These are phyloP conservation scores for Sicus ferrugineus DNA, from an alignment of 2,888 invertebrate species.

Conservation along the genomic window DNA sequence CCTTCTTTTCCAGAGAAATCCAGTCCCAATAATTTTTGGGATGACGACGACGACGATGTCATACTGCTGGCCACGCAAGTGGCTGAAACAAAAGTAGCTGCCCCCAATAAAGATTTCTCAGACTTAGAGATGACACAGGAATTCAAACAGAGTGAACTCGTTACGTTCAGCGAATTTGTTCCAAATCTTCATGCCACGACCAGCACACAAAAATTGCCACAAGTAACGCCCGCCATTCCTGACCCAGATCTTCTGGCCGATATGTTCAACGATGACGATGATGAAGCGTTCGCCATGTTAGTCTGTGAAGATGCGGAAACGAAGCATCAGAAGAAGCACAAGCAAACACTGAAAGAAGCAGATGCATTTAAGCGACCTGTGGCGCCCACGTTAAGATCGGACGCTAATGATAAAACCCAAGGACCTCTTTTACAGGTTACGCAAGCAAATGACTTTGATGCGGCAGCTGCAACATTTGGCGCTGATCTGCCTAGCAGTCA, in stretches of 20 bases:
- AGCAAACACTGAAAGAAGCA: slow-evolving; percentile 33
- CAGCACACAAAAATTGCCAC: slow-evolving; percentile 52
- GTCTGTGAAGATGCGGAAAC: slow-evolving; percentile 31
- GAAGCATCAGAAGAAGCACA: slow-evolving; percentile 32
- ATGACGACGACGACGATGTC: slow-evolving; percentile 61
- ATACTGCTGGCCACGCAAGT: slow-evolving; percentile 59
- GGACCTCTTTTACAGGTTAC: not conserved
- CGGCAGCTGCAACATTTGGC: slow-evolving; percentile 20
- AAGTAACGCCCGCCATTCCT: not conserved
- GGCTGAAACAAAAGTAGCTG: slow-evolving; percentile 51
- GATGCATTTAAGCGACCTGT: slow-evolving; percentile 40
- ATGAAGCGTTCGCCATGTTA: slow-evolving; percentile 45
- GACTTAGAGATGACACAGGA: slow-evolving; percentile 6
- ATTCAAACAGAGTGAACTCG: slow-evolving; percentile 47
- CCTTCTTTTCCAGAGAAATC: slow-evolving; percentile 32
- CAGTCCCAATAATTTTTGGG: slow-evolving; percentile 53
- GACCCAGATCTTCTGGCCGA: slow-evolving; percentile 45
- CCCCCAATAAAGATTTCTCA: slow-evolving; percentile 14
- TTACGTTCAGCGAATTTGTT: slow-evolving; percentile 54
- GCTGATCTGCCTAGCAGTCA: slow-evolving; percentile 32
- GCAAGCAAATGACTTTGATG: slow-evolving; percentile 14
- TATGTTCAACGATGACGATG: slow-evolving; percentile 50
- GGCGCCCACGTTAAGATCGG: not conserved
- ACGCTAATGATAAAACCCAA: not conserved
- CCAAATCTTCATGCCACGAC: slow-evolving; percentile 48